Conservation (phyloP, 2,797 vertebrate genomes). For the Pteropus rufus region DNA sequence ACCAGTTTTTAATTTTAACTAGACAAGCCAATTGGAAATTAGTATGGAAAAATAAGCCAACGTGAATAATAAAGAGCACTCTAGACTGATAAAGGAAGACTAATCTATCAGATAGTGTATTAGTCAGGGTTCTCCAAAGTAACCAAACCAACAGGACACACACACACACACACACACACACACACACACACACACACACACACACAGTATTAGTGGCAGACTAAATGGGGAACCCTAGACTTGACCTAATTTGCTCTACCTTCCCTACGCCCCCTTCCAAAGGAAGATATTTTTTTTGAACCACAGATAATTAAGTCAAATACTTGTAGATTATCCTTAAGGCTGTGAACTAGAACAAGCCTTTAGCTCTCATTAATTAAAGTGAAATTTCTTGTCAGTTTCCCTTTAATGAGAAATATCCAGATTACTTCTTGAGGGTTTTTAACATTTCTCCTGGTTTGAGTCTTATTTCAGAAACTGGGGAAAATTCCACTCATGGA, state of each 20-base stretch:
- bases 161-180: not conserved
- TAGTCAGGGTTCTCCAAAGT: not conserved
- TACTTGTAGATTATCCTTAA: constrained; percentile 9
- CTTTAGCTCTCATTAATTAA: not conserved
- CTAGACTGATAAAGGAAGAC: not conserved
- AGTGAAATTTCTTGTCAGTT: not conserved
- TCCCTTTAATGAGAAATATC: not conserved
- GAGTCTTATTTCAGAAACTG: not conserved
- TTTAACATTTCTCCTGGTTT: not conserved
- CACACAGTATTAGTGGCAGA: not conserved
- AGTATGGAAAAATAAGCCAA: not conserved
- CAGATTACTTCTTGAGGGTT: not conserved
- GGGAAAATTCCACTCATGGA: not conserved
- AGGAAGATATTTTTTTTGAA: not conserved
- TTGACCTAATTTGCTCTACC: not conserved
- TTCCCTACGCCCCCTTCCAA: not conserved
- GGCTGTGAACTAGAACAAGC: not conserved
- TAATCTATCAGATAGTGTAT: not conserved
- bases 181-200: no score
- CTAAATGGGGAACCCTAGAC: not conserved
- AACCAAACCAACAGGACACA: not conserved
- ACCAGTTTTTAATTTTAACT: not conserved
- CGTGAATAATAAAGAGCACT: not conserved
- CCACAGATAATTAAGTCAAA: not conserved
- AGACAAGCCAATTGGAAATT: not conserved